These are phyloP conservation scores for Podabrus alpinus DNA, from an alignment of 2,888 invertebrate species.

Conservation along the genomic window DNA sequence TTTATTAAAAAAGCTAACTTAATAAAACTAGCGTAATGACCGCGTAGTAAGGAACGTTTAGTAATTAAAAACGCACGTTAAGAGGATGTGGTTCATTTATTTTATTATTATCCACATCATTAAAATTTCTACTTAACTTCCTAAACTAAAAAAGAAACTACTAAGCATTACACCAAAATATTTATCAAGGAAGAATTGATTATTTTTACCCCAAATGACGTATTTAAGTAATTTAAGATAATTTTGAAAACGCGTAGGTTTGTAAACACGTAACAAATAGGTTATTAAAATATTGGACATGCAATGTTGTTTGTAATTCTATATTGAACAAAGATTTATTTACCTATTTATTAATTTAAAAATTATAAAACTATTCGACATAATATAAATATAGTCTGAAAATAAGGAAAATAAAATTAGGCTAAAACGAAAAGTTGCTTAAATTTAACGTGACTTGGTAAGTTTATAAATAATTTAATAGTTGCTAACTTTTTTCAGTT, in stretches of 20 bases:
- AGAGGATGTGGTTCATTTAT: neutral
- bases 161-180: neutral
- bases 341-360: neutral
- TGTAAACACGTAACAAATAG: neutral
- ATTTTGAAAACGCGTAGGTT: neutral
- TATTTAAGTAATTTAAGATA: neutral
- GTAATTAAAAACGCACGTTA: neutral
- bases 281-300: neutral
- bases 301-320: neutral
- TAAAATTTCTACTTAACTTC: neutral
- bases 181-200: neutral
- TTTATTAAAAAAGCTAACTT: neutral
- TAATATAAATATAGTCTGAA: neutral
- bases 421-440: constrained; percentile 15
- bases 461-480: constrained; percentile 27
- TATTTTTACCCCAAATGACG: neutral
- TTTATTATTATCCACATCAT: neutral
- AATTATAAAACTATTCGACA: neutral
- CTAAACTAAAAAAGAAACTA: neutral
- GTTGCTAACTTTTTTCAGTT: constrained; percentile 67
- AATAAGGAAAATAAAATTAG: neutral
- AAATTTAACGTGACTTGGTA: constrained; percentile 13
- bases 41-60: neutral
- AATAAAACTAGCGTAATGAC: neutral
- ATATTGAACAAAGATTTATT: neutral